phyloP scores from a whole-genome alignment of 2,113 vertebrate genomes.

The Oophaga pumilio region DNA sequence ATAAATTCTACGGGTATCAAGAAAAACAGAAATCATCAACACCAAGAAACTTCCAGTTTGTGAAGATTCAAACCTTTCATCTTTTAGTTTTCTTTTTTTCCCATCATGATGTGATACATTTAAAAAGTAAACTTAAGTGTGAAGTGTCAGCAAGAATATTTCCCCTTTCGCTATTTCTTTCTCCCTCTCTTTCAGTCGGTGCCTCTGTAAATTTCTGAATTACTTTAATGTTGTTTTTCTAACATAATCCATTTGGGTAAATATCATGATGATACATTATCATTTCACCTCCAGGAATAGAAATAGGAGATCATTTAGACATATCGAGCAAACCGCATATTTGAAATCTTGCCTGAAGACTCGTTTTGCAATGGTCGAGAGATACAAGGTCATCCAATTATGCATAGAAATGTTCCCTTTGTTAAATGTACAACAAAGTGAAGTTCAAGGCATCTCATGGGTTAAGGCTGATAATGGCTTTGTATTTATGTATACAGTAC shows the following conservation, averaged over 20 bases:
- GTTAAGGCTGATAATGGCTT: slow-evolving; percentile 30
- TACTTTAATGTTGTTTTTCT: slow-evolving; percentile 25
- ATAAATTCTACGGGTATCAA: background rate
- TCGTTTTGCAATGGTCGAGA: slow-evolving; percentile 9
- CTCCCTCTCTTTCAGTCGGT: background rate
- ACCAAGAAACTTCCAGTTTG: background rate
- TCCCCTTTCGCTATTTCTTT: background rate
- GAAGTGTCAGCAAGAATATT: background rate
- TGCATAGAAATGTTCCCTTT: slow-evolving; percentile 17
- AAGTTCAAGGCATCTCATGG: slow-evolving; percentile 31
- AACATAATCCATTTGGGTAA: slow-evolving; percentile 8
- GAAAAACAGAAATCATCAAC: background rate
- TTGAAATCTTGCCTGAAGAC: slow-evolving; percentile 36
- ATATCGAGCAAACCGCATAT: slow-evolving; percentile 5
- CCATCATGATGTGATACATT: background rate
- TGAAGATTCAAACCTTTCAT: background rate
- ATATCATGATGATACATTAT: slow-evolving; percentile 25
- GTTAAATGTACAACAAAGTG: slow-evolving; percentile 28
- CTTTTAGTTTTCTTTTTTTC: background rate
- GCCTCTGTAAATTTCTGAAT: background rate
- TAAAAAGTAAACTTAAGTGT: background rate
- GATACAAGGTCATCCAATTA: slow-evolving; percentile 46
- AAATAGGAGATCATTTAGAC: slow-evolving; percentile 46
- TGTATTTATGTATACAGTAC: slow-evolving; percentile 22
- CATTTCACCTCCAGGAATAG: slow-evolving; percentile 23